A percentile compares a stretch with the other conserved stretches of the same genome.
Conservation (phyloP, 2,797 vertebrate genomes). For the Pteronotus mesoamericanus region DNA sequence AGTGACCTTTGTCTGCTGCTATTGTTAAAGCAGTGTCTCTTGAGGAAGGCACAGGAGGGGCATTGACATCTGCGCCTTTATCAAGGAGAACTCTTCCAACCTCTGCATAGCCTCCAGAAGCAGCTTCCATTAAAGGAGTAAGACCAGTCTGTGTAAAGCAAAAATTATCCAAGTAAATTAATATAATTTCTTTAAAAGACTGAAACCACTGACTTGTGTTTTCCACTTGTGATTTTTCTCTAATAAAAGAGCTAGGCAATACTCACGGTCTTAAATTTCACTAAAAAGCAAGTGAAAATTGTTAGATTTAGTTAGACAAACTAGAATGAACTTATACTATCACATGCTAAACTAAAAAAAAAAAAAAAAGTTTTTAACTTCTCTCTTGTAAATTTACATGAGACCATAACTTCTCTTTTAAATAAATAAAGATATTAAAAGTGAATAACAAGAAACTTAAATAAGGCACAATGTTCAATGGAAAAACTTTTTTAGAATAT, state of each 20-base stretch:
- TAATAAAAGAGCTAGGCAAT: not conserved
- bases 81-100: slow-evolving; percentile 98
- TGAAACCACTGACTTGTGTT: slow-evolving; percentile 12
- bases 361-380: not conserved
- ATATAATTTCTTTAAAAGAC: slow-evolving; percentile 2
- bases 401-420: not conserved
- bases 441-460: not conserved
- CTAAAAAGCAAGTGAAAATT: slow-evolving; percentile 2
- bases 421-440: not conserved
- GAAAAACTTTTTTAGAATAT: not conserved
- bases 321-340: slow-evolving; percentile 10
- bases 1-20: slow-evolving; percentile 99
- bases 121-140: slow-evolving; percentile 98
- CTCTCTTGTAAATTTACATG: not conserved
- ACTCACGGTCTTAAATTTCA: slow-evolving; percentile 21
- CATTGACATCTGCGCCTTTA: slow-evolving; percentile 98
- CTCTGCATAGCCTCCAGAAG: slow-evolving; percentile 98
- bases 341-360: slow-evolving; percentile 9
- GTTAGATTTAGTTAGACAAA: slow-evolving; percentile 10
- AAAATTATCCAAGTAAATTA: slow-evolving; percentile 39
- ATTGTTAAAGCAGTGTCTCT: slow-evolving; percentile 99
- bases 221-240: slow-evolving; percentile 39
- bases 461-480: not conserved
- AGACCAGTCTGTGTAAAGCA: slow-evolving; percentile 90
- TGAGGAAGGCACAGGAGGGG: slow-evolving; percentile 98